Evolutionary conservation across 1,140 invertebrate species (phyloP).

Genomic region (Macrobrachium rosenbergii): DNA sequence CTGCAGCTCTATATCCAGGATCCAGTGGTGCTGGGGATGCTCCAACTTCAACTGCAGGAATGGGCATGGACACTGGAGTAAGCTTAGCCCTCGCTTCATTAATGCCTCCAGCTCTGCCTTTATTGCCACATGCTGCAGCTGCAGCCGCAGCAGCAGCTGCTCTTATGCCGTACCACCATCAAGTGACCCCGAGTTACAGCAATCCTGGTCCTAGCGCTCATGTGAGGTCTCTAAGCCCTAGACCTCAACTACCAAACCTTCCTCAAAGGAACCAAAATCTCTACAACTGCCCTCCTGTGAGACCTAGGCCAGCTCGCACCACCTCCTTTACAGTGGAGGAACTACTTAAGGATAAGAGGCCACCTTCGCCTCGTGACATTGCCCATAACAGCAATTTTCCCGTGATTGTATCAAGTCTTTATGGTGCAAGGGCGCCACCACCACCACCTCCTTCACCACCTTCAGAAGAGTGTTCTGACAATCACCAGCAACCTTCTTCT

Average conservation of each 20-base stretch:
- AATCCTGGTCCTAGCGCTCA: neutral
- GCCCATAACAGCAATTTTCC: constrained; percentile 11
- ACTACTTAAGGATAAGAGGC: constrained; percentile 59
- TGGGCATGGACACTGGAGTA: constrained; percentile 33
- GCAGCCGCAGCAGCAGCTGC: constrained; percentile 49
- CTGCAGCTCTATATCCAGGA: constrained; percentile 38
- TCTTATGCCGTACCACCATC: constrained; percentile 68
- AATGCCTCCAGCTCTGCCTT: constrained; percentile 56
- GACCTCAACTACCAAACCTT: neutral
- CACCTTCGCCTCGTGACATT: neutral
- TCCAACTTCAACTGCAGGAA: constrained; percentile 29
- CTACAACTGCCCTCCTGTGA: neutral
- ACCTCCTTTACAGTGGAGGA: constrained; percentile 63
- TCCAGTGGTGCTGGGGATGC: constrained; percentile 26
- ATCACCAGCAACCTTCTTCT: constrained; percentile 4
- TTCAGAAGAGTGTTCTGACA: neutral
- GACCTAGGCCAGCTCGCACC: constrained; percentile 1
- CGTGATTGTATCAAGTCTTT: constrained; percentile 57
- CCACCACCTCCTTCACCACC: neutral
- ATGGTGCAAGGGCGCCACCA: constrained; percentile 41
- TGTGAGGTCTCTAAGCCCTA: neutral
- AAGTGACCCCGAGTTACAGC: neutral
- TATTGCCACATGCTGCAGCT: constrained; percentile 50
- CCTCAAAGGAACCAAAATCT: neutral
- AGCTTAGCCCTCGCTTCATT: constrained; percentile 65